phyloP scores from a whole-genome alignment of 2,797 vertebrate species.

The Pachyuromys duprasi region DNA sequence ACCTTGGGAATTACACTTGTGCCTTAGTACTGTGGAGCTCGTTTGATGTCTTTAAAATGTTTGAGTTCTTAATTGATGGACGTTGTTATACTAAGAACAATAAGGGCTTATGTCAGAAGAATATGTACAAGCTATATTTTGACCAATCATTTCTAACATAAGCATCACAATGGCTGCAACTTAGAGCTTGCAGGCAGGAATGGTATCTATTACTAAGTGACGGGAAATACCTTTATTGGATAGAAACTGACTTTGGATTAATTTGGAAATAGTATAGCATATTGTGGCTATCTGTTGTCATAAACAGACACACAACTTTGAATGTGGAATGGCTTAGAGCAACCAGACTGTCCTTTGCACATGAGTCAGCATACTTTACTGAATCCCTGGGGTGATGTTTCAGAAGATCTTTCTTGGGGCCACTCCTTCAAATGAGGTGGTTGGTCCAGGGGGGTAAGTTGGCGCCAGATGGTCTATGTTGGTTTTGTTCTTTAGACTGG shows the following conservation, averaged over 20 bases:
- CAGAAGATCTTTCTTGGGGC: not conserved
- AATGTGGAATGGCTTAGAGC: not conserved
- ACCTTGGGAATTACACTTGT: not conserved
- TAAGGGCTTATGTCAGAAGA: constrained; percentile 1
- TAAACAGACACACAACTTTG: not conserved
- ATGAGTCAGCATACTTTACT: not conserved
- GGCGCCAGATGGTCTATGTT: not conserved
- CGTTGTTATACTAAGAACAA: not conserved
- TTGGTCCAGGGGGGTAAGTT: not conserved
- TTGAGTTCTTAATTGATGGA: constrained; percentile 19
- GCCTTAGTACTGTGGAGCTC: not conserved
- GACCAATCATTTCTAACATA: not conserved
- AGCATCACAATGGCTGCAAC: not conserved
- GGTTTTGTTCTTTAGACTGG: not conserved
- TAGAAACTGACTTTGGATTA: not conserved
- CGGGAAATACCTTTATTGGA: not conserved
- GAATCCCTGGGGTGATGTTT: not conserved
- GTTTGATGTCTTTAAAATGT: not conserved
- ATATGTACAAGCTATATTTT: not conserved
- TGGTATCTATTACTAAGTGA: not conserved
- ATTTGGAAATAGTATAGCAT: not conserved
- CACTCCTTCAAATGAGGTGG: not conserved
- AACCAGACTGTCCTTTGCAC: not conserved
- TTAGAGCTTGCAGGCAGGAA: not conserved
- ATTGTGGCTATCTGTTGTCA: not conserved